phyloP scores from a whole-genome alignment of 2,113 vertebrate genomes.

The Lathamus discolor region DNA sequence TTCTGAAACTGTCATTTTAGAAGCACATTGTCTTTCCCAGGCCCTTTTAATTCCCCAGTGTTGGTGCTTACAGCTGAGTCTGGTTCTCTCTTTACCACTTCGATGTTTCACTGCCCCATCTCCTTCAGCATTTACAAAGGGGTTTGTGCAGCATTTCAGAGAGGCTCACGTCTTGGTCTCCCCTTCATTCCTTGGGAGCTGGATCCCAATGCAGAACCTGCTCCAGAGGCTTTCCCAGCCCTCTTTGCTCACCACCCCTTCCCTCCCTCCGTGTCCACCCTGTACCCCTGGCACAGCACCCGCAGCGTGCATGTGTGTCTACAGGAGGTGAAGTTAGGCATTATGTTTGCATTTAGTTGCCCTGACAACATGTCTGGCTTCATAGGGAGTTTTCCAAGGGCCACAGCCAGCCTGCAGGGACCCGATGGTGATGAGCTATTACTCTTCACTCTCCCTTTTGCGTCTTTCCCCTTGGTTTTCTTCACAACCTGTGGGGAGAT shows the following conservation, averaged over 20 bases:
- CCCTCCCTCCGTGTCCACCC: background rate
- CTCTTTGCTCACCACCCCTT: background rate
- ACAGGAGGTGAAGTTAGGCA: conserved; percentile 72
- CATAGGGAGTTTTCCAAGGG: conserved; percentile 70
- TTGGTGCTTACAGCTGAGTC: background rate
- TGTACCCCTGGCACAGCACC: background rate
- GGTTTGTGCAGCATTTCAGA: background rate
- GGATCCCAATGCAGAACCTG: background rate
- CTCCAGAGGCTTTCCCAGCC: background rate
- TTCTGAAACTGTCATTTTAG: background rate
- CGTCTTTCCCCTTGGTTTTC: conserved; percentile 85
- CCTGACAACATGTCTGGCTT: conserved; percentile 71
- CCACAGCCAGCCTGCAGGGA: conserved; percentile 27
- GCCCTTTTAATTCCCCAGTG: background rate
- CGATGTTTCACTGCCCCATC: background rate
- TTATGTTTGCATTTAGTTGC: conserved; percentile 73
- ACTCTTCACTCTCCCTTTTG: conserved; percentile 15
- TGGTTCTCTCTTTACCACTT: background rate
- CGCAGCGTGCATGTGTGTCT: background rate
- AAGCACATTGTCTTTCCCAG: background rate
- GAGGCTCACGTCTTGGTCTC: background rate
- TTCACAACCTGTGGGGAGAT: conserved; percentile 89
- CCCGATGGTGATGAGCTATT: conserved; percentile 24
- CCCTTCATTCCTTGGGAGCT: background rate
- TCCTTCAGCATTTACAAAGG: background rate